phyloP scores from a whole-genome alignment of 2,888 invertebrate species.

The Zelleria hepariella region DNA sequence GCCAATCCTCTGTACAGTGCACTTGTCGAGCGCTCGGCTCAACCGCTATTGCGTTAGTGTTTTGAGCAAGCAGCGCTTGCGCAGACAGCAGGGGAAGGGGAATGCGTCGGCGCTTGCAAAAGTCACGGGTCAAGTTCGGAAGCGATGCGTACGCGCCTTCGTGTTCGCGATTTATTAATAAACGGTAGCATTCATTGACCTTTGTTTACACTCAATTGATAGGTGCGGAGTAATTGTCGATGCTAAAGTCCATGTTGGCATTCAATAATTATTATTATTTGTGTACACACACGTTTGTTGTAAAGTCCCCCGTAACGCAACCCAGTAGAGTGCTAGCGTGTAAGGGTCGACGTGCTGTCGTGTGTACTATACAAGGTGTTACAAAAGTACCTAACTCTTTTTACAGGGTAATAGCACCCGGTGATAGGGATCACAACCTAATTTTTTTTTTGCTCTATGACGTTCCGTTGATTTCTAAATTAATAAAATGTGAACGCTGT shows the following conservation, averaged over 20 bases:
- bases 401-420: no score
- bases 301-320: no score
- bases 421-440: no score
- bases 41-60: slow-evolving; percentile 8
- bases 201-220: background rate
- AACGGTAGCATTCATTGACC: background rate
- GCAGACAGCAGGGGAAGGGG: background rate
- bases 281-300: no score
- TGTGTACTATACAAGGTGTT: no score
- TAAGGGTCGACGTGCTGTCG: no score
- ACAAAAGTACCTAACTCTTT: no score
- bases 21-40: slow-evolving; percentile 2
- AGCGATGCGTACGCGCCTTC: background rate
- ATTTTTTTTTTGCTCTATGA: no score
- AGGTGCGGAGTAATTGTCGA: background rate
- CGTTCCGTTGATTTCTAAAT: no score
- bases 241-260: background rate
- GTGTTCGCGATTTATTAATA: background rate
- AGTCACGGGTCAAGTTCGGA: slow-evolving; percentile 4
- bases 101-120: background rate
- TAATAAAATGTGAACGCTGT: no score
- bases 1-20: background rate
- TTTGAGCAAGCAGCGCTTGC: background rate
- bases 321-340: no score
- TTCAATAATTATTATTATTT: background rate